A percentile compares a stretch with the other conserved stretches of the same genome.
Conservation (phyloP, 2,888 invertebrate genomes). For the Zaprionus lineosus region DNA sequence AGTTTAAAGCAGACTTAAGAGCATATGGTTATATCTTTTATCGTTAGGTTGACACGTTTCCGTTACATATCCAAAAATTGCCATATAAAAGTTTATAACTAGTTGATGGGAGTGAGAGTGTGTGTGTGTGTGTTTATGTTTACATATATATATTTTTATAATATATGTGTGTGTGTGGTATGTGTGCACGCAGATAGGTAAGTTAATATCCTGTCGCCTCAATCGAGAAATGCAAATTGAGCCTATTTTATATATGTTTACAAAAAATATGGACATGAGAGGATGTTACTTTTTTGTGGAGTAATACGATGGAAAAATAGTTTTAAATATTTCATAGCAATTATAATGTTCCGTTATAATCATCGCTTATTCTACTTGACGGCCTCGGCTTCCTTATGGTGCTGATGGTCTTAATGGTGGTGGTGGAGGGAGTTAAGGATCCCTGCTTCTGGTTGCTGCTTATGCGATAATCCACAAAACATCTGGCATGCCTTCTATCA, state of each 20-base stretch:
- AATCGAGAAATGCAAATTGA: constrained; percentile 31
- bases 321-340: constrained; percentile 14
- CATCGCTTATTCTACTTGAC: constrained; percentile 29
- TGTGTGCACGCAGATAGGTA: constrained; percentile 4
- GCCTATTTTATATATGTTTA: constrained; percentile 44
- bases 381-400: constrained; percentile 33
- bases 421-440: constrained; percentile 41
- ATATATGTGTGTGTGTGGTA: constrained; percentile 7
- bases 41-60: constrained; percentile 67
- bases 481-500: constrained; percentile 37
- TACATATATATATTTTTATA: constrained; percentile 11
- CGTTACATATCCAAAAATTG: constrained; percentile 63
- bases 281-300: constrained; percentile 2
- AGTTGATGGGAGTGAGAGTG: too few relatives aligned
- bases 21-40: constrained; percentile 52
- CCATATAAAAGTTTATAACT: constrained; percentile 66
- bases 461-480: constrained; percentile 27
- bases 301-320: constrained; percentile 20
- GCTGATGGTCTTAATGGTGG: constrained; percentile 26
- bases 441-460: constrained; percentile 44
- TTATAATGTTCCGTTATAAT: constrained; percentile 1
- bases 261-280: constrained; percentile 49
- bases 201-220: constrained; percentile 28
- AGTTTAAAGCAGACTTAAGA: constrained; percentile 70
- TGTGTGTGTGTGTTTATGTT: neutral